These are phyloP conservation scores for Amphimedon queenslandica DNA, from an alignment of 37 sponge, comb jelly and placozoan genomes.

Conservation along the genomic window DNA sequence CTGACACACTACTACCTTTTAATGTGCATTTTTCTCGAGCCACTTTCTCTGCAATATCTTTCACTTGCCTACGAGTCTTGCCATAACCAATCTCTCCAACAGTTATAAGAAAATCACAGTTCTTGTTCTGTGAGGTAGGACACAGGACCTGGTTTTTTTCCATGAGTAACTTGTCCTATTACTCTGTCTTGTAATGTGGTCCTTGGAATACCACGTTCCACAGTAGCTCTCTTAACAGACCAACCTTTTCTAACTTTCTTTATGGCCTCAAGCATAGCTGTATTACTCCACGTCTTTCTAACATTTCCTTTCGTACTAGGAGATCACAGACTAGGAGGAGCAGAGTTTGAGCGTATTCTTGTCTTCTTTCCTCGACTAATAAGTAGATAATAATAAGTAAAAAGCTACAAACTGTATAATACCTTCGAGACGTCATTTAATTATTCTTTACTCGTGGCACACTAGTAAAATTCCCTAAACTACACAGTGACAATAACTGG, in stretches of 20 bases:
- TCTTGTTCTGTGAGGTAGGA: conserved; percentile 9
- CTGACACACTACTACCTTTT: not conserved
- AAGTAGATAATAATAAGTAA: too few species aligned
- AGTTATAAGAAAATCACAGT: not conserved
- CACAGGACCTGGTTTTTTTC: conserved; percentile 23
- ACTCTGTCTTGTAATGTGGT: conserved; percentile 17
- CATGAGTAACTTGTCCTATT: conserved; percentile 24
- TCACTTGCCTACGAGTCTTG: conserved; percentile 22
- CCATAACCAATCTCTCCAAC: conserved; percentile 38
- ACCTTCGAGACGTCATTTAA: too few species aligned
- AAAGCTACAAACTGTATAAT: too few species aligned
- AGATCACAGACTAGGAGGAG: not conserved
- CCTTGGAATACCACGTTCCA: conserved; percentile 13
- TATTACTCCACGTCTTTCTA: conserved; percentile 13
- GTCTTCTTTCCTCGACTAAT: too few species aligned
- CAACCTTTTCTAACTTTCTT: conserved; percentile 12
- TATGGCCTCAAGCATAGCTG: conserved; percentile 19
- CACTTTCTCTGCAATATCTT: conserved; percentile 17
- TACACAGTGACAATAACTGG: too few species aligned
- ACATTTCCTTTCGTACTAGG: too few species aligned
- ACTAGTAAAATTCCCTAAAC: too few species aligned
- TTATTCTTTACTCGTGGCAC: too few species aligned
- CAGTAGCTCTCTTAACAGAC: conserved; percentile 7
- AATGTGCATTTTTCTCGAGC: conserved; percentile 25
- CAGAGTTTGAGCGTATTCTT: not conserved